Percentiles rank a stretch among this genome's conserved stretches.
Conservation (phyloP, 2,113 vertebrate genomes). For the Calypte anna region DNA sequence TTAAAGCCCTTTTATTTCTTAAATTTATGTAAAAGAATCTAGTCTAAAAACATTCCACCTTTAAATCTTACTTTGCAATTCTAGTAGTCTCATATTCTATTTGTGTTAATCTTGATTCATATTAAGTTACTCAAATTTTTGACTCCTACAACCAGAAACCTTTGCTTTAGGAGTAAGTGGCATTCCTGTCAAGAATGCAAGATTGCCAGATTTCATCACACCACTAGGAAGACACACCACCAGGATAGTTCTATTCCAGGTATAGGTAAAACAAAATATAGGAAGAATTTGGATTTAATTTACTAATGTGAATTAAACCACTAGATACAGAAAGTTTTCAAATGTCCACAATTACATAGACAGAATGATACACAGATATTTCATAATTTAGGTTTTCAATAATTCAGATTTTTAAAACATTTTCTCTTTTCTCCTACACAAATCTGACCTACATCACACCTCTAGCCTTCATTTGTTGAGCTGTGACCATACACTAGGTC, state of each 20-base stretch:
- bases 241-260: background rate
- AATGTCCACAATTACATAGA: background rate
- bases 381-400: background rate
- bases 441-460: background rate
- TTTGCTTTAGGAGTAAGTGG: background rate
- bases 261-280: background rate
- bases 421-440: background rate
- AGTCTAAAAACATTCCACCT: background rate
- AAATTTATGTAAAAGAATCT: background rate
- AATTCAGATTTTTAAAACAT: background rate
- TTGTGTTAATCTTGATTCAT: background rate
- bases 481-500: fast-evolving
- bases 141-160: background rate
- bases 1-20: background rate
- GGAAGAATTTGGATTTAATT: background rate
- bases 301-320: background rate
- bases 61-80: background rate
- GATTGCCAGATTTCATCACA: background rate
- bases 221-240: background rate
- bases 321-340: background rate
- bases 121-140: background rate
- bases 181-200: fast-evolving
- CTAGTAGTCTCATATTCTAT: background rate
- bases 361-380: background rate
- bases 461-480: background rate